These are phyloP conservation scores for Phrynocephalus forsythii DNA, from an alignment of 2,797 vertebrate genomes.

Conservation along the genomic window DNA sequence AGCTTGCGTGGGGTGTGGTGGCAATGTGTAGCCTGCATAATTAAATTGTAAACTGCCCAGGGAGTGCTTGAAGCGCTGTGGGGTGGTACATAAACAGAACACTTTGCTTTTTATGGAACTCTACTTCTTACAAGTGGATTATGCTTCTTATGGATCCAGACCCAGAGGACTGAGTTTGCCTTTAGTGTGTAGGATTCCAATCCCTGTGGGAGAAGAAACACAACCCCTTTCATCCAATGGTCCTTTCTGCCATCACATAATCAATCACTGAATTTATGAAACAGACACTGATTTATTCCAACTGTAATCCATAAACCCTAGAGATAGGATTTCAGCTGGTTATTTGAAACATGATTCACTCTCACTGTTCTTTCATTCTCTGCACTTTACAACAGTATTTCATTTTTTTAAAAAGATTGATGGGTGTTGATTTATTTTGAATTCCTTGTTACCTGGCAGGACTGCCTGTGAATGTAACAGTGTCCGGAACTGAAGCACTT, in stretches of 20 bases:
- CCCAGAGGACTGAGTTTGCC: neutral
- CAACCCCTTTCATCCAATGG: neutral
- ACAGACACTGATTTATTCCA: neutral
- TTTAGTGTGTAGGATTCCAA: neutral
- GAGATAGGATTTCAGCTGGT: neutral
- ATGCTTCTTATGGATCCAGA: neutral
- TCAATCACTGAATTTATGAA: neutral
- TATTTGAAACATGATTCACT: conserved; percentile 18
- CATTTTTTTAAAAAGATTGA: neutral
- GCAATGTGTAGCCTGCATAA: too few species aligned
- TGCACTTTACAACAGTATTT: neutral
- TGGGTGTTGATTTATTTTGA: neutral
- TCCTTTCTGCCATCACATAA: neutral
- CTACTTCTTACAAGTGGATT: too few species aligned
- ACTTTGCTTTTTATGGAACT: too few species aligned
- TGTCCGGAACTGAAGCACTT: neutral
- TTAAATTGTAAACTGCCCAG: too few species aligned
- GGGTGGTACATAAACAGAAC: too few species aligned
- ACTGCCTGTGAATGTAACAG: neutral
- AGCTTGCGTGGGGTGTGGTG: too few species aligned
- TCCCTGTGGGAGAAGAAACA: neutral
- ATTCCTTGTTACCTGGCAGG: neutral
- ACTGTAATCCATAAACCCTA: neutral
- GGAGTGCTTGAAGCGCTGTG: too few species aligned
- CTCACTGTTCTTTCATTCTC: neutral